Conservation (phyloP, 30 jellyfish, hydroid and myxozoan genomes). For the Aurelia coerulea region DNA sequence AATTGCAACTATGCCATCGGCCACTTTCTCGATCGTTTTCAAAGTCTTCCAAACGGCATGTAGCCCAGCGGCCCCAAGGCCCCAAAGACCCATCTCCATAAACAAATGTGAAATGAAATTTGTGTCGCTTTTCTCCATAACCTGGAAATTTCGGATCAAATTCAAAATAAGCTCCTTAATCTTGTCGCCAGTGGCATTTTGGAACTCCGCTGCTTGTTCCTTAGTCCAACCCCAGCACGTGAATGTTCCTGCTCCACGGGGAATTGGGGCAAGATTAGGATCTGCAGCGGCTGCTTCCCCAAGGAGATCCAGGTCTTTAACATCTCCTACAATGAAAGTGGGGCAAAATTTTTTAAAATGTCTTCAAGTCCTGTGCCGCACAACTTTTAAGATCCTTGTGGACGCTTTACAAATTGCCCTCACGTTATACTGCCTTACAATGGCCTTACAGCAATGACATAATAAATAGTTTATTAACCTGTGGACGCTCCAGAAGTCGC, state of each 20-base stretch:
- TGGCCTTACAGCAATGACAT: no score
- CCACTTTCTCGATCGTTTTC: slow-evolving; percentile 1
- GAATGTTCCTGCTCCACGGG: slow-evolving; percentile 23
- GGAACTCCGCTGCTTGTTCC: slow-evolving; percentile 35
- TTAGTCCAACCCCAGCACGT: slow-evolving; percentile 30
- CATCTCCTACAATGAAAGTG: slow-evolving; percentile 12
- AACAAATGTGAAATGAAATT: slow-evolving; percentile 5
- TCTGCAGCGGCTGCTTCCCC: slow-evolving; percentile 24
- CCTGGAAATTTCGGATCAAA: slow-evolving; percentile 25
- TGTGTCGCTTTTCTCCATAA: slow-evolving; percentile 27
- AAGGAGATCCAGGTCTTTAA: slow-evolving; percentile 33
- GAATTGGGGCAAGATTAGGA: slow-evolving; percentile 39
- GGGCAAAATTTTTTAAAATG: neutral
- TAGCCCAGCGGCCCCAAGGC: neutral
- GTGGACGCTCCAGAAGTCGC: no score
- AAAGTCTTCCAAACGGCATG: slow-evolving; percentile 35
- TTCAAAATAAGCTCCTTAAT: slow-evolving; percentile 18
- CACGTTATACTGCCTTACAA: no score
- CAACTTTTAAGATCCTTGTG: no score
- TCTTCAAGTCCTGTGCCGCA: no score
- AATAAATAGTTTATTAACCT: no score
- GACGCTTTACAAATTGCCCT: no score
- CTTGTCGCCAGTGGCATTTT: slow-evolving; percentile 28
- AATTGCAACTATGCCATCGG: slow-evolving; percentile 4
- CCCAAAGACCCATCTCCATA: slow-evolving; percentile 22